Percentiles rank a stretch among this genome's conserved stretches.
Evolutionary conservation across 2,888 invertebrate genomes (phyloP).

Genomic region (Temnothorax ravouxi): DNA sequence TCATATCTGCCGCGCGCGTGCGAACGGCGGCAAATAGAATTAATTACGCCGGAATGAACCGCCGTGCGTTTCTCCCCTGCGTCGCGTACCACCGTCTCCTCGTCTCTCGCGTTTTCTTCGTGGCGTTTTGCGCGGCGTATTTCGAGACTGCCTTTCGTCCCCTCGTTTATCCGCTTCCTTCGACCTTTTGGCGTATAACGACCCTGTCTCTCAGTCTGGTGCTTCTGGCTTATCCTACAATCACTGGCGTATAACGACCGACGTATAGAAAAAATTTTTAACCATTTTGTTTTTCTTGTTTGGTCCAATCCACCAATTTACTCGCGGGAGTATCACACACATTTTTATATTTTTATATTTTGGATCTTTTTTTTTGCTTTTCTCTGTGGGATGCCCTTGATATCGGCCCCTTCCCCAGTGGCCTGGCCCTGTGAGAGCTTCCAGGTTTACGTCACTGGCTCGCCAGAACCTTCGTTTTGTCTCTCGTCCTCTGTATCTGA

Average conservation of each 20-base stretch:
- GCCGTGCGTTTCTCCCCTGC: constrained; percentile 48
- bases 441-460: constrained; percentile 26
- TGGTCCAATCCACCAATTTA: background rate
- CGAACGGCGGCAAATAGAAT: constrained; percentile 56
- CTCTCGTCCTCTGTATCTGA: constrained; percentile 24
- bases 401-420: background rate
- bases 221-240: background rate
- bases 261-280: background rate
- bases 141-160: constrained; percentile 51
- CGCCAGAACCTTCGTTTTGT: constrained; percentile 28
- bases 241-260: background rate
- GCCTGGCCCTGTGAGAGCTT: constrained; percentile 11
- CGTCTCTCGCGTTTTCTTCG: constrained; percentile 57
- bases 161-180: constrained; percentile 37
- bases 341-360: constrained; percentile 55
- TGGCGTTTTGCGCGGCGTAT: constrained; percentile 44
- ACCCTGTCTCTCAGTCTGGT: constrained; percentile 35
- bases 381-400: constrained; percentile 20
- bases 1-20: constrained; percentile 49
- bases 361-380: background rate
- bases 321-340: background rate
- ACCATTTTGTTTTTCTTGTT: background rate
- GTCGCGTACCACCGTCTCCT: background rate
- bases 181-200: constrained; percentile 36
- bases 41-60: constrained; percentile 67